Evolutionary conservation across 2,113 vertebrate species (phyloP).

Genomic region (Catagonus wagneri): DNA sequence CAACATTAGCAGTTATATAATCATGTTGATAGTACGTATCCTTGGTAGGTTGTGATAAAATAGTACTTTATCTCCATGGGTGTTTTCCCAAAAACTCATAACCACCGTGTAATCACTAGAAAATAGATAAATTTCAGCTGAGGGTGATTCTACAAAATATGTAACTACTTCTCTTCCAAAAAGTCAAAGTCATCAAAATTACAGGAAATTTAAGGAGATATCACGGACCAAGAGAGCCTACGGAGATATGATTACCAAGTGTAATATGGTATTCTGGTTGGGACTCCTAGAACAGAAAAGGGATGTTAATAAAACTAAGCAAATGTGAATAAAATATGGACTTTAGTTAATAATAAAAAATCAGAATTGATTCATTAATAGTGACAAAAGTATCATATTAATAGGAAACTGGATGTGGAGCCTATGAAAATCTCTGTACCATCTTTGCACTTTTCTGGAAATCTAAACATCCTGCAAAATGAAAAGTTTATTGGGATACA

Average conservation of each 20-base stretch:
- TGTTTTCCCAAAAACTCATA: not conserved
- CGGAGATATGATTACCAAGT: not conserved
- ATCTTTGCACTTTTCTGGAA: not conserved
- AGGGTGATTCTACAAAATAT: not conserved
- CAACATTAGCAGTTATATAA: not conserved
- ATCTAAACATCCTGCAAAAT: not conserved
- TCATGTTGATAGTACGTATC: not conserved
- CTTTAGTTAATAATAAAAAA: not conserved
- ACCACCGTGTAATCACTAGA: not conserved
- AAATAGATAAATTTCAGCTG: not conserved
- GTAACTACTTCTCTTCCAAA: not conserved
- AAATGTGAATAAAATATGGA: not conserved
- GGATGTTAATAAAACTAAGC: not conserved
- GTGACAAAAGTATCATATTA: not conserved
- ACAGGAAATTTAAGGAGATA: not conserved
- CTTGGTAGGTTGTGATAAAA: not conserved
- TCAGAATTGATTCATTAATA: not conserved
- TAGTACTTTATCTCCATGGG: not conserved
- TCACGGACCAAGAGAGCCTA: not conserved
- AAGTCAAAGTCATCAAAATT: not conserved
- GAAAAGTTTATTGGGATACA: not conserved
- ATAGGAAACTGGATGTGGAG: not conserved
- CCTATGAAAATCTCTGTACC: not conserved
- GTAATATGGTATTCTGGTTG: not conserved
- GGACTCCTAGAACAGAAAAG: not conserved